These are phyloP conservation scores for Dicyrtomina minuta DNA, from an alignment of 2,888 invertebrate species.

Conservation along the genomic window DNA sequence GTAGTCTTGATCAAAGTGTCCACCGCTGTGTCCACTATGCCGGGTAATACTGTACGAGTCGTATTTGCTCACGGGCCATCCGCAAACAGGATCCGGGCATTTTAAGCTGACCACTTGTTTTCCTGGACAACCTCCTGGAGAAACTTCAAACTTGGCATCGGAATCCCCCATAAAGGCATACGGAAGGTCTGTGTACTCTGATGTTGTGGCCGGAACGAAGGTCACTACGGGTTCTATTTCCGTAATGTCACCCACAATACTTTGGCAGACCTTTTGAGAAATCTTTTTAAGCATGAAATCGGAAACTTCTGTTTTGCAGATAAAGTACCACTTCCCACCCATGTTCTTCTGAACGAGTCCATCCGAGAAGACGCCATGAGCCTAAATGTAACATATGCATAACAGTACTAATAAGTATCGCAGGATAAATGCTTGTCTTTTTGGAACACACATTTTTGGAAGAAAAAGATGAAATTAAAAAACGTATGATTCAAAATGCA, in stretches of 20 bases:
- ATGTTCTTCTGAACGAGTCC: constrained; percentile 46
- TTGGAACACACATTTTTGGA: too few relatives aligned
- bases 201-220: neutral
- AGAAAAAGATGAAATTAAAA: too few relatives aligned
- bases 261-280: constrained; percentile 40
- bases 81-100: constrained; percentile 41
- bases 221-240: constrained; percentile 7
- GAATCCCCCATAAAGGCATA: constrained; percentile 31
- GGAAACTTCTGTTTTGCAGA: constrained; percentile 35
- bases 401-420: too few relatives aligned
- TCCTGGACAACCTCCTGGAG: constrained; percentile 29
- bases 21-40: too few relatives aligned
- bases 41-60: constrained; percentile 8
- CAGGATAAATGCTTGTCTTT: too few relatives aligned
- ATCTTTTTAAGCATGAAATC: constrained; percentile 28
- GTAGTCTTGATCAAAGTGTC: neutral
- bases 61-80: constrained; percentile 32
- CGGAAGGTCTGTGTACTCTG: neutral
- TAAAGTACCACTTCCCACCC: constrained; percentile 42
- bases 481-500: too few relatives aligned
- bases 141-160: too few relatives aligned
- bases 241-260: constrained; percentile 36
- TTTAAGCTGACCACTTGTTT: constrained; percentile 24
- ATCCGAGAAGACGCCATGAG: constrained; percentile 37
- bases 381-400: constrained; percentile 21